A percentile compares a stretch with the other conserved stretches of the same genome.
Evolutionary conservation across 2,888 invertebrate genomes (phyloP).

Genomic region (Anorthoa munda): DNA sequence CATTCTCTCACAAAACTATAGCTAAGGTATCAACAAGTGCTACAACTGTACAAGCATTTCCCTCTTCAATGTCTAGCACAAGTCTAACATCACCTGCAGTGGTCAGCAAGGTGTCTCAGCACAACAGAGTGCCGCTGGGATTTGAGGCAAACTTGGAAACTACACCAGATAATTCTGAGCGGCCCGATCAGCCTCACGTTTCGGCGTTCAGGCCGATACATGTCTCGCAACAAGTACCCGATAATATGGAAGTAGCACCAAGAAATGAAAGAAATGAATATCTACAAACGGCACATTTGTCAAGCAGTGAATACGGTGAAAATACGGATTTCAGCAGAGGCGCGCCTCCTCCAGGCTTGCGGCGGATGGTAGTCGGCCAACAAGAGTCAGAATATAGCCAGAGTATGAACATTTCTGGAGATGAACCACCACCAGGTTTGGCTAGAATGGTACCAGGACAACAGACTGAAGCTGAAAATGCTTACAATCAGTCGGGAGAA

Average conservation of each 20-base stretch:
- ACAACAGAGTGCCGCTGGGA: slow-evolving; percentile 79
- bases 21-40: slow-evolving; percentile 71
- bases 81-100: slow-evolving; percentile 82
- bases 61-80: slow-evolving; percentile 77
- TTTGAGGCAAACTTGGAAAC: slow-evolving; percentile 92
- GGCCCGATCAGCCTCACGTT: slow-evolving; percentile 89
- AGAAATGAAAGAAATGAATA: slow-evolving; percentile 94
- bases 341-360: slow-evolving; percentile 92
- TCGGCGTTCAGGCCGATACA: slow-evolving; percentile 74
- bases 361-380: slow-evolving; percentile 93
- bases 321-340: slow-evolving; percentile 85
- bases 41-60: slow-evolving; percentile 72
- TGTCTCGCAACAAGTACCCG: slow-evolving; percentile 82
- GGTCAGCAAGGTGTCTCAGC: slow-evolving; percentile 81
- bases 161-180: slow-evolving; percentile 93
- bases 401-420: slow-evolving; percentile 79
- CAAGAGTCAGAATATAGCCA: slow-evolving; percentile 90
- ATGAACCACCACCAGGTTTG: slow-evolving; percentile 90
- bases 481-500: slow-evolving; percentile 81
- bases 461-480: slow-evolving; percentile 83
- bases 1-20: slow-evolving; percentile 87
- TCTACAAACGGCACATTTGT: slow-evolving; percentile 94
- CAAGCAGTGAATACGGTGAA: slow-evolving; percentile 89
- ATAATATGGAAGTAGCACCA: slow-evolving; percentile 92
- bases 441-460: slow-evolving; percentile 90